Percentiles rank a stretch among this genome's conserved stretches.
These are phyloP conservation scores for Crypturellus tataupa DNA, from an alignment of 2,797 vertebrate genomes.

Conservation along the genomic window DNA sequence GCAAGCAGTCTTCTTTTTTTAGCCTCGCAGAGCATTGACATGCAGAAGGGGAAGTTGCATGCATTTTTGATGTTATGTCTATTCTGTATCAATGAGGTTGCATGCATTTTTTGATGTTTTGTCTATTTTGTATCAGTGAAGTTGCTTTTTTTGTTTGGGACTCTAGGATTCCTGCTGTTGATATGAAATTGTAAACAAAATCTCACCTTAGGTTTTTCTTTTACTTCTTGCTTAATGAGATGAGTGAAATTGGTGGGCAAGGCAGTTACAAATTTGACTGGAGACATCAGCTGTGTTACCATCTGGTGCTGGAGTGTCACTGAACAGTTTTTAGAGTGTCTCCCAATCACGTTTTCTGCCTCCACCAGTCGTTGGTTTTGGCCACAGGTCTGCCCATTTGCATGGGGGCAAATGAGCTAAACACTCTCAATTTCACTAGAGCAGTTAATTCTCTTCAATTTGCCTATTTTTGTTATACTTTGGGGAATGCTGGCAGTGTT, in stretches of 20 bases:
- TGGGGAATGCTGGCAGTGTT: not conserved
- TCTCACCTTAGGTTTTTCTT: not conserved
- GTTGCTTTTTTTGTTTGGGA: not conserved
- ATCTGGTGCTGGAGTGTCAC: rapidly evolving
- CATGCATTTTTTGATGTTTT: not conserved
- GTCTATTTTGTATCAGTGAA: not conserved
- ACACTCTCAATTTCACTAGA: not conserved
- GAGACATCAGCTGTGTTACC: not conserved
- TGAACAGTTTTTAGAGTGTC: not conserved
- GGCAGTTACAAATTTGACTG: not conserved
- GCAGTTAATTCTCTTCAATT: not conserved
- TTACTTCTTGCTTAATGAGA: not conserved
- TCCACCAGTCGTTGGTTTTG: not conserved
- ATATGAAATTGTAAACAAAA: not conserved
- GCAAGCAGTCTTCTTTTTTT: not conserved
- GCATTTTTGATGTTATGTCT: not conserved
- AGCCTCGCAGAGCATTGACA: not conserved
- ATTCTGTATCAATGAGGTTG: not conserved
- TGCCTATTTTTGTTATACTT: not conserved
- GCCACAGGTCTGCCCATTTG: not conserved
- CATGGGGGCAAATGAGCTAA: rapidly evolving
- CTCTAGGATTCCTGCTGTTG: not conserved
- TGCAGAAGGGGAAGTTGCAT: not conserved
- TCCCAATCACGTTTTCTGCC: rapidly evolving
- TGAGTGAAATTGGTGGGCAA: not conserved